Evolutionary conservation across 2,113 vertebrate species (phyloP).

Genomic region (Rhipidura dahli): DNA sequence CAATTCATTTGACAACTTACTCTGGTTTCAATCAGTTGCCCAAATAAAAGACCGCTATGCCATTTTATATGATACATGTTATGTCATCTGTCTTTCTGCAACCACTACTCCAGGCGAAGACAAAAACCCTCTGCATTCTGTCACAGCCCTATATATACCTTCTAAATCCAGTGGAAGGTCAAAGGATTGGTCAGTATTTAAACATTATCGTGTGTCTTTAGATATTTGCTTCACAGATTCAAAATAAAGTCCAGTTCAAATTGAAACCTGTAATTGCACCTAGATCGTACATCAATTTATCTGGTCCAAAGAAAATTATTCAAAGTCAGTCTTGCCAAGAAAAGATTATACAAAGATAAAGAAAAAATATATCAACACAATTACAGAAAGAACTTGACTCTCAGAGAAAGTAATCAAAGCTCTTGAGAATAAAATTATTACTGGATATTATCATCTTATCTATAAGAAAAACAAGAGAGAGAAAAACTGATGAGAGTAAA

Average conservation of each 20-base stretch:
- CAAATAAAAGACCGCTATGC: background rate
- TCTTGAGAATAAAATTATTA: no score
- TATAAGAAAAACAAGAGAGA: rapidly evolving
- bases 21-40: background rate
- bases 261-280: rapidly evolving
- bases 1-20: background rate
- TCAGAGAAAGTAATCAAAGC: background rate
- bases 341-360: background rate
- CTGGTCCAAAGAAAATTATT: rapidly evolving
- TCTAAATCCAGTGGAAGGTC: background rate
- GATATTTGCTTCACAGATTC: background rate
- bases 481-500: background rate
- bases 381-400: background rate
- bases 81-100: background rate
- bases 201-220: background rate
- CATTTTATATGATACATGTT: background rate
- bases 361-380: background rate
- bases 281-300: no score
- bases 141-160: background rate
- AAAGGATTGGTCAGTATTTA: background rate
- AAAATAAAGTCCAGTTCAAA: background rate
- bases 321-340: background rate
- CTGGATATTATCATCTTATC: no score
- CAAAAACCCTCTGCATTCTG: background rate
- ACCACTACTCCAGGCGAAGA: background rate